Percentiles rank a stretch among this genome's conserved stretches.
Evolutionary conservation across 1,140 invertebrate genomes (phyloP).

Genomic region (Drosophila rhopaloa): DNA sequence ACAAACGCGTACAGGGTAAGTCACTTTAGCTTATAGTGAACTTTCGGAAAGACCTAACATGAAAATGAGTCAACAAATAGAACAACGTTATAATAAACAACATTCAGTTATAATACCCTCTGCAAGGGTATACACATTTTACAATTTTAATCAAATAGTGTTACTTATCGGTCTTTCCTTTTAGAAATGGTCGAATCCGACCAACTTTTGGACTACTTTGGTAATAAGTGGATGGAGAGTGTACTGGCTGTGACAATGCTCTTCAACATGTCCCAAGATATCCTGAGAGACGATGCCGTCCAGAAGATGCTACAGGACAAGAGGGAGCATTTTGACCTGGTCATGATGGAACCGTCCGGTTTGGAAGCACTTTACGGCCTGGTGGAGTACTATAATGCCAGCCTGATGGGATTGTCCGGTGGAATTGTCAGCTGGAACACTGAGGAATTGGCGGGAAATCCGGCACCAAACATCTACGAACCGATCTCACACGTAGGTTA

Average conservation of each 20-base stretch:
- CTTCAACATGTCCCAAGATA: constrained; percentile 14
- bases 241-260: not conserved
- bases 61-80: too few relatives aligned
- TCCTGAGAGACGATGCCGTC: constrained; percentile 45
- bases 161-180: too few relatives aligned
- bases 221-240: constrained; percentile 41
- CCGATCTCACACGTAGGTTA: constrained; percentile 65
- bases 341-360: constrained; percentile 48
- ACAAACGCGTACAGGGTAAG: constrained; percentile 21
- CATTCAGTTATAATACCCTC: too few relatives aligned
- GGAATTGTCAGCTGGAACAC: constrained; percentile 21
- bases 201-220: not conserved
- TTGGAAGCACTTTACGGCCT: constrained; percentile 61
- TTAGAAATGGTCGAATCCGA: constrained; percentile 1
- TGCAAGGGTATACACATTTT: too few relatives aligned
- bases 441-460: constrained; percentile 46
- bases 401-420: constrained; percentile 40
- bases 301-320: constrained; percentile 36
- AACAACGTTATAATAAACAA: too few relatives aligned
- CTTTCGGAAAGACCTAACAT: too few relatives aligned
- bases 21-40: too few relatives aligned
- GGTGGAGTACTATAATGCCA: constrained; percentile 51
- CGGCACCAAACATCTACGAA: constrained; percentile 66
- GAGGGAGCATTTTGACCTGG: constrained; percentile 58
- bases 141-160: too few relatives aligned